Evolutionary conservation across 1,140 invertebrate genomes (phyloP).

Genomic region (Melipona quadrifasciata): DNA sequence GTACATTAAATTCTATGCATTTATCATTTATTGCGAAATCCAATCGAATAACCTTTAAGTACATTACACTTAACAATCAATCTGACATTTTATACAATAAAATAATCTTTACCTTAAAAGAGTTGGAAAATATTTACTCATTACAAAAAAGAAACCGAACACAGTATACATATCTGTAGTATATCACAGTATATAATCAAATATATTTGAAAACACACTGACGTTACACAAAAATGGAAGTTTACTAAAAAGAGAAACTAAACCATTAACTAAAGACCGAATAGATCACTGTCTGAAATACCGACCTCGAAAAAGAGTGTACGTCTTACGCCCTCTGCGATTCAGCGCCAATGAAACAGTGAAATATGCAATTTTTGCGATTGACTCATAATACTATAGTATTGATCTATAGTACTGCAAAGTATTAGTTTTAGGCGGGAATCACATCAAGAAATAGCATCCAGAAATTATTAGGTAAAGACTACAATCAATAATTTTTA

Average conservation of each 20-base stretch:
- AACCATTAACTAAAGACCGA: neutral
- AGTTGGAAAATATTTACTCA: neutral
- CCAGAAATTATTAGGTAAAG: too few species aligned
- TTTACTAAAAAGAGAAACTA: neutral
- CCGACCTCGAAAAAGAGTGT: too few species aligned
- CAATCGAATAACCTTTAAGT: neutral
- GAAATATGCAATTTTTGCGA: too few species aligned
- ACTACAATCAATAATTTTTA: too few species aligned
- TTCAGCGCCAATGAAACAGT: too few species aligned
- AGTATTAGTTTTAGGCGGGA: too few species aligned
- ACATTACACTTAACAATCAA: neutral
- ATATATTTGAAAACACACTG: neutral
- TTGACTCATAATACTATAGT: too few species aligned
- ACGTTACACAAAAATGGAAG: neutral
- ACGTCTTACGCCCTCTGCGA: too few species aligned
- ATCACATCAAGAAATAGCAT: too few species aligned
- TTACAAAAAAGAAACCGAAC: neutral
- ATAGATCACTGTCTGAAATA: too few species aligned
- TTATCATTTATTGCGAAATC: neutral
- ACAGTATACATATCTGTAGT: neutral
- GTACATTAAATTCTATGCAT: neutral
- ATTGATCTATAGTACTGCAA: too few species aligned
- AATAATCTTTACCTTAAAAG: neutral
- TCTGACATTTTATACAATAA: neutral
- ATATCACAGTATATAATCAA: too few species aligned